phyloP scores from a whole-genome alignment of 2,113 vertebrate species.

The Lates calcarifer region DNA sequence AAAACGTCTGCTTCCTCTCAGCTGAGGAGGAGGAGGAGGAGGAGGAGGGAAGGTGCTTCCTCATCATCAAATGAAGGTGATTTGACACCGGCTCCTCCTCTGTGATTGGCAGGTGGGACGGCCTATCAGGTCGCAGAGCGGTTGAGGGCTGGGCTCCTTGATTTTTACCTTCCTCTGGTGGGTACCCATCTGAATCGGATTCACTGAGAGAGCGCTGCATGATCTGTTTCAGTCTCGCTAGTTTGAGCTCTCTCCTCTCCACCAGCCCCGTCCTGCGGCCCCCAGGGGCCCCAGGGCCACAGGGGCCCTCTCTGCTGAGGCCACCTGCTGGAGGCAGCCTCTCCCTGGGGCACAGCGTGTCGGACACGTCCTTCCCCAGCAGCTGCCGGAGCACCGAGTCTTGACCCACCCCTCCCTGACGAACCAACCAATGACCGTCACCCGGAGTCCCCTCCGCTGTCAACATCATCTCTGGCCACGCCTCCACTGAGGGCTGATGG shows the following conservation, averaged over 20 bases:
- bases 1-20: slow-evolving; percentile 90
- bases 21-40: slow-evolving; percentile 64
- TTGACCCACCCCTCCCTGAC: slow-evolving; percentile 89
- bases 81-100: slow-evolving; percentile 87
- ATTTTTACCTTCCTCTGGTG: slow-evolving; percentile 89
- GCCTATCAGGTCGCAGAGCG: slow-evolving; percentile 83
- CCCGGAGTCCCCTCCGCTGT: slow-evolving; percentile 79
- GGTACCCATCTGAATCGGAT: slow-evolving; percentile 91
- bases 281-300: slow-evolving; percentile 75
- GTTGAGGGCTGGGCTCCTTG: slow-evolving; percentile 43
- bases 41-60: slow-evolving; percentile 83
- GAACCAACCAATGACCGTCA: slow-evolving; percentile 83
- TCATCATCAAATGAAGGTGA: slow-evolving; percentile 87
- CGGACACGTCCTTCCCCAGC: slow-evolving; percentile 91
- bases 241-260: slow-evolving; percentile 92
- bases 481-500: slow-evolving; percentile 87
- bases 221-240: slow-evolving; percentile 92
- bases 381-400: slow-evolving; percentile 91
- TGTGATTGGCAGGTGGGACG: slow-evolving; percentile 90
- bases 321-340: slow-evolving; percentile 80
- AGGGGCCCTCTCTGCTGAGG: slow-evolving; percentile 66
- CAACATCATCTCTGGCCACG: slow-evolving; percentile 88
- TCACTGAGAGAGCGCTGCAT: slow-evolving; percentile 95
- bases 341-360: slow-evolving; percentile 87
- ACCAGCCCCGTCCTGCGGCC: slow-evolving; percentile 79